A percentile compares a stretch with the other conserved stretches of the same genome.
phyloP scores from a whole-genome alignment of 2,113 vertebrate genomes.

The Dissostichus mawsoni region DNA sequence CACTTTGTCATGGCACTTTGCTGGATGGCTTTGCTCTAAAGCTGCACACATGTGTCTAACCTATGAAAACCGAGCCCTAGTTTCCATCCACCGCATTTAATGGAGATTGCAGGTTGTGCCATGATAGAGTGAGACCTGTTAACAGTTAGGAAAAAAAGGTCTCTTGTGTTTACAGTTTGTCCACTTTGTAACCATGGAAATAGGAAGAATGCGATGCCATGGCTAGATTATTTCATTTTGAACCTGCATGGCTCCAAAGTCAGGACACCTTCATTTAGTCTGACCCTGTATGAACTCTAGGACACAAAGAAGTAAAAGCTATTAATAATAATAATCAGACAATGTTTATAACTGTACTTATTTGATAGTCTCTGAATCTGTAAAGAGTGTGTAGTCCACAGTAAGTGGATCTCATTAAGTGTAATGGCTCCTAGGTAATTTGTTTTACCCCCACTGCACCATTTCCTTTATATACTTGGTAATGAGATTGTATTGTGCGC shows the following conservation, averaged over 20 bases:
- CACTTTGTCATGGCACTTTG: slow-evolving; percentile 30
- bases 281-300: slow-evolving; percentile 2
- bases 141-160: slow-evolving; percentile 7
- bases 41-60: slow-evolving; percentile 47
- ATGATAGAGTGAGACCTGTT: slow-evolving; percentile 23
- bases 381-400: slow-evolving; percentile 20
- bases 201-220: slow-evolving; percentile 42
- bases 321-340: slow-evolving; percentile 24
- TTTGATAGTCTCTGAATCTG: slow-evolving; percentile 23
- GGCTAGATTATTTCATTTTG: slow-evolving; percentile 43
- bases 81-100: slow-evolving; percentile 37
- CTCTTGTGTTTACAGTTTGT: slow-evolving; percentile 28
- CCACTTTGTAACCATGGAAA: slow-evolving; percentile 52
- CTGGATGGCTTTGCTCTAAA: slow-evolving; percentile 33
- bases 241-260: slow-evolving; percentile 41
- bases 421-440: slow-evolving; percentile 44
- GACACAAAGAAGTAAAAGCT: slow-evolving; percentile 12
- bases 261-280: slow-evolving; percentile 21
- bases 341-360: neutral
- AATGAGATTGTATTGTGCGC: slow-evolving; percentile 61
- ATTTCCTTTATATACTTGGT: slow-evolving; percentile 53
- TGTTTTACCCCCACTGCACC: slow-evolving; percentile 23
- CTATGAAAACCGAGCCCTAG: slow-evolving; percentile 34
- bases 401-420: slow-evolving; percentile 41
- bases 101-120: slow-evolving; percentile 23